phyloP scores from a whole-genome alignment of 2,888 invertebrate species.

The Volucella zonaria region DNA sequence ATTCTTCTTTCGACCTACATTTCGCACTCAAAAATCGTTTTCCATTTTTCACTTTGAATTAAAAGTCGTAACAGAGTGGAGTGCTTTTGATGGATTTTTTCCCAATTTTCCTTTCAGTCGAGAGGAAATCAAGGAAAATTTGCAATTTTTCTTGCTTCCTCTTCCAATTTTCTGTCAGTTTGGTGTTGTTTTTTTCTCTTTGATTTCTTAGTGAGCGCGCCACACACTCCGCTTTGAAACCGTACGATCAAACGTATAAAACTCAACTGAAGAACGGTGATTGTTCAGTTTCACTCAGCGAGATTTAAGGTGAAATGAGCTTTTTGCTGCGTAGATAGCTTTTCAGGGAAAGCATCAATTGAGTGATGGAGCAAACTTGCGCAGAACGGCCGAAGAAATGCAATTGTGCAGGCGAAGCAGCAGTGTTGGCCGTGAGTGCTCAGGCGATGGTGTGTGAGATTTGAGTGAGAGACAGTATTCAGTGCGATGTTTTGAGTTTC shows the following conservation, averaged over 20 bases:
- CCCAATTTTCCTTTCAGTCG: neutral
- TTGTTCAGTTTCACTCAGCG: constrained; percentile 44
- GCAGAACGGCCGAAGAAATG: constrained; percentile 32
- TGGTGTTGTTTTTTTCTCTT: neutral
- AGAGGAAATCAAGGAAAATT: constrained; percentile 8
- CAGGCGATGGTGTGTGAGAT: no score
- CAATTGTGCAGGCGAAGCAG: constrained; percentile 12
- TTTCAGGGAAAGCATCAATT: neutral
- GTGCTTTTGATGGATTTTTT: neutral
- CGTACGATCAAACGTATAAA: constrained; percentile 40
- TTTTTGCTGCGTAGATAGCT: constrained; percentile 32
- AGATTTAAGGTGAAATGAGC: constrained; percentile 47
- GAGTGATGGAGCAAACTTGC: constrained; percentile 56
- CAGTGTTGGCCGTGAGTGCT: neutral
- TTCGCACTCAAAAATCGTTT: constrained; percentile 39
- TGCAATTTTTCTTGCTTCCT: neutral
- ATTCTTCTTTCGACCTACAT: constrained; percentile 68
- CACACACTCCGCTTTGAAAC: constrained; percentile 36
- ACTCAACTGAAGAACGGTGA: constrained; percentile 57
- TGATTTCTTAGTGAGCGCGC: neutral
- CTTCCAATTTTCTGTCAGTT: neutral
- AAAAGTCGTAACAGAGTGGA: neutral
- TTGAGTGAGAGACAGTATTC: neutral
- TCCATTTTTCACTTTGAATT: neutral
- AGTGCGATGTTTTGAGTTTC: neutral